Evolutionary conservation across 2,888 invertebrate genomes (phyloP), one percentile per base, ranked within the genome.

Genomic region (Theretra japonica): DNA sequence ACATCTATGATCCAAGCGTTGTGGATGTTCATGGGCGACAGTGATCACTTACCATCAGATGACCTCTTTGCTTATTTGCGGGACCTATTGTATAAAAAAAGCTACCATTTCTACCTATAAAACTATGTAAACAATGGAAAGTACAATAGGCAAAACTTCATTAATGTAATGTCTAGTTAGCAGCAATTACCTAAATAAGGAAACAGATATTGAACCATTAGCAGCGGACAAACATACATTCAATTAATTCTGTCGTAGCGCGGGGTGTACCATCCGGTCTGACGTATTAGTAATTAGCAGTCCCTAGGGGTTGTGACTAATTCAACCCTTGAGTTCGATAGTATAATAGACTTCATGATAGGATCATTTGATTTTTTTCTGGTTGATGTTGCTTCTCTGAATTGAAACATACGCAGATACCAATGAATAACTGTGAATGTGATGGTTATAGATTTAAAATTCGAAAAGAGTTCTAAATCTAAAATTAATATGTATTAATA

Each of bases 171-270:
- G 5, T 21, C 41, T 41, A 62, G 41, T 30, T 60, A 60, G 21
- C 65, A 60, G 21, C 65, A 65, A 65, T 65, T 48, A 48, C 23
- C 48, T 65, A 48, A 65, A 23, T 65, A 65, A 65, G 65, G 23
- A 48, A 65, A 65, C 41, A 48, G 23, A 65, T 48, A 65, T 65
- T 65, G 23, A 65, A 48, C 48, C 21, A 23, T 48, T 23, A 65
- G 21, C 53, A n/a, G 53, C 19, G 53, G 53, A 11, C 58, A 58
- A 25, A 23, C 58, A 23, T 7, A 17, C 58, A 25, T 25, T 60
- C 19, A n/a, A 33, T 30, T 25, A 59, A 25, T 59, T 25, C 25
- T 25, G 17, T 59, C 1, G 25, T 25, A 28, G 17, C 25, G 28
- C 15, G 41, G 41, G 48, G 41, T 21, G 23, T 23, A 30, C 8